Evolutionary conservation across 2,888 invertebrate genomes (phyloP), one percentile per base, ranked within the genome.

Genomic region (Conomelus anceps): DNA sequence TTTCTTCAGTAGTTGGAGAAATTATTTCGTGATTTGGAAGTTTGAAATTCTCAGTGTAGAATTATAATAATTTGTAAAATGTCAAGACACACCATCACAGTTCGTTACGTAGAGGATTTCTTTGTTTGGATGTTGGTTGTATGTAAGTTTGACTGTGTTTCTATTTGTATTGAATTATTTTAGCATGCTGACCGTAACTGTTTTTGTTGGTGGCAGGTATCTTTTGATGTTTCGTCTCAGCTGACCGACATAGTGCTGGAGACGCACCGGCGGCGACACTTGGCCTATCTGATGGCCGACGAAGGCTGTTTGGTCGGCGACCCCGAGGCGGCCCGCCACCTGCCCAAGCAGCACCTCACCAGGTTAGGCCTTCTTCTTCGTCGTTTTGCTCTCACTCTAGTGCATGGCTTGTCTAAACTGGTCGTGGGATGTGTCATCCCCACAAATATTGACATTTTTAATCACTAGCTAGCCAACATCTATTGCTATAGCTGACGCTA

Each of bases 221-320:
- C 97, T 0, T 94, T 96, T 92, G 96, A 96, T 91, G 96, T 98
- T 90, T 96, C 97, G 85, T 96, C 96, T 26, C 97, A 97, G 0
- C 94, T 98, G 89, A 98, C 97, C 91, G 97, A 98, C 91, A 96
- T 97, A 90, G 95, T 97, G 92, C 95, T 98, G 90, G 98, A 98
- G 92, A 98, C 98, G 3, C 98, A 98, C 92, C 95, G 99, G 89
- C 95, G 98, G 91, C 95, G 98, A 91, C 98, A 99, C 93, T 95
- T 98, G 91, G 99, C 99, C 13, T 98, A 98, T 93, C 94, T 99
- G 86, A 99, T 99, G 98, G 98, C 98, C 41, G 99, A 99, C 93
- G 98, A 98, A 93, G 99, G 99, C 84, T 97, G 97, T 89, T 94
- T 99, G 90, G 97, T 98, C 84, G 97, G 97, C 6, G 98, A 98